Base-by-base conservation (phyloP, 2,888 invertebrate species). In the Drosophila yooni region DNA sequence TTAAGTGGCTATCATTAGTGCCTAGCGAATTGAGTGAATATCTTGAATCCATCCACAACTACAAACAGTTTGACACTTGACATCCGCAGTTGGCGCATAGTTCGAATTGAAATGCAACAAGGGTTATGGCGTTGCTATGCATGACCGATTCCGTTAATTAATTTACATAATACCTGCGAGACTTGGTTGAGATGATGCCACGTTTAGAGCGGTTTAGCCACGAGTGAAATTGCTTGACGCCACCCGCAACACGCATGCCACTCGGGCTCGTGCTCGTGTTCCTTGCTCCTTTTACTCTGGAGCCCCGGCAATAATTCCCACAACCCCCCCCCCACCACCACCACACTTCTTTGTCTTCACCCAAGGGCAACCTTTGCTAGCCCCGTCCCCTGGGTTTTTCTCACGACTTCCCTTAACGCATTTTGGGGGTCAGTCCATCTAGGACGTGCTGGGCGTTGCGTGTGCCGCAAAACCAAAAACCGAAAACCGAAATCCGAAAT, bases 111-210 rank as follows among this genome's bases (percentile, higher is more conserved):
- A 56, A 79, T 76, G 73, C 79, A 76, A 80, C 46, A 46, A 52
- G 70, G 63, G 57, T 63, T 60, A 50, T 63, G 63, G 25, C 54
- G 21, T 36, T 52, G 62, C 46, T 4, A 46, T 71, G 73, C 65
- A 64, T 63, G 76, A 50, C 10, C 38, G 53, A 40, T 13, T 53
- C 57, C 46, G 74, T 75, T 90, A 88, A 88, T 90, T 88, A 88
- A 88, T 90, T 88, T 84, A 81, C 77, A 90, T 87, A 82, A 86
- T 88, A 86, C 88, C 85, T 89, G 81, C 7, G 79, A 76, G 79
- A 76, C 64, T 53, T 72, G 58, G 60, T 48, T 40, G 33, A 27
- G 18, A 36, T n/a, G 38, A 27, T 79, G 83, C 76, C 75, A 76
- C 85, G 79, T 82, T 83, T 70, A 61, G 66, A 76, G 25, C 7